A percentile compares a stretch with the other conserved stretches of the same genome.
phyloP scores from a whole-genome alignment of 2,797 vertebrate species.

The Discoglossus pictus region DNA sequence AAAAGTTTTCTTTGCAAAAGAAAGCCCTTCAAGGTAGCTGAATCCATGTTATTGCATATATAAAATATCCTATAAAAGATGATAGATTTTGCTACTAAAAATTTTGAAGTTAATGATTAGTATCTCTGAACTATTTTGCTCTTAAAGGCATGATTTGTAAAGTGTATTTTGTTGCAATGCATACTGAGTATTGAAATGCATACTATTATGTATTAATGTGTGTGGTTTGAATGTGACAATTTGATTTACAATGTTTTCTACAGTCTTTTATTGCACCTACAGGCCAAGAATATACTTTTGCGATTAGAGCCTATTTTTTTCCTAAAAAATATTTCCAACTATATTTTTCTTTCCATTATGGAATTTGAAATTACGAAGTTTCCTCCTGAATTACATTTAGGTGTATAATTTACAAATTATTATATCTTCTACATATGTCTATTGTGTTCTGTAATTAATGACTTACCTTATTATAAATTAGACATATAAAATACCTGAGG shows the following conservation, averaged over 20 bases:
- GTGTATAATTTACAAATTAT: too few species aligned
- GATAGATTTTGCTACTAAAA: slow-evolving; percentile 47
- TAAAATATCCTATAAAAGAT: slow-evolving; percentile 40
- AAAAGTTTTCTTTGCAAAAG: slow-evolving; percentile 44
- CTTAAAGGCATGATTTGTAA: slow-evolving; percentile 50
- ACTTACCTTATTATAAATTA: too few species aligned
- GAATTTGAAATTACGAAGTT: too few species aligned
- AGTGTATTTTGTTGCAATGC: slow-evolving; percentile 39
- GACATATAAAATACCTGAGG: too few species aligned
- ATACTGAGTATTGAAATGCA: slow-evolving; percentile 32
- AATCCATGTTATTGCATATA: slow-evolving; percentile 42
- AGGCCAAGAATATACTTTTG: slow-evolving; percentile 25
- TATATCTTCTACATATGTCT: too few species aligned
- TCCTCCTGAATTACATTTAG: too few species aligned
- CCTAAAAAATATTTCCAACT: background rate
- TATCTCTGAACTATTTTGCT: slow-evolving; percentile 32
- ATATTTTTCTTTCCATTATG: too few species aligned
- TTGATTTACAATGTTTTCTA: slow-evolving; percentile 41
- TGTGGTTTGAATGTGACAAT: slow-evolving; percentile 25
- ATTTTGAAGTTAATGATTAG: slow-evolving; percentile 49
- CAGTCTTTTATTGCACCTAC: slow-evolving; percentile 47
- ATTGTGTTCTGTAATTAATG: too few species aligned
- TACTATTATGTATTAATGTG: slow-evolving; percentile 33
- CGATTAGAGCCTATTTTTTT: slow-evolving; percentile 6
- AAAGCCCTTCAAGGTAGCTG: slow-evolving; percentile 31